A percentile compares a stretch with the other conserved stretches of the same genome.
phyloP scores from a whole-genome alignment of 2,113 vertebrate species.

The Axis porcinus region DNA sequence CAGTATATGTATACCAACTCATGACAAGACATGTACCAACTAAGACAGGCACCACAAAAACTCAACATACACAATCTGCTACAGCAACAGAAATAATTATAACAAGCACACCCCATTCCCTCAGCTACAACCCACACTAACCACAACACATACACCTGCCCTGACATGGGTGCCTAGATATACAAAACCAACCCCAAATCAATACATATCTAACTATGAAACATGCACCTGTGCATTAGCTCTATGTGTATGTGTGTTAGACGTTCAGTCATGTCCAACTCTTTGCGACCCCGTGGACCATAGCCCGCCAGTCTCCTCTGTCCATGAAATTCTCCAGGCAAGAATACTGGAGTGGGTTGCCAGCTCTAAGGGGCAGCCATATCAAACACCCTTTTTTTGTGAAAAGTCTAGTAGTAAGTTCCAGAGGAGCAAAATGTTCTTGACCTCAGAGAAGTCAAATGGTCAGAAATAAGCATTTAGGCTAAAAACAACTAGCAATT shows the following conservation, averaged over 20 bases:
- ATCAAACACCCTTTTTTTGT: not conserved
- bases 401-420: not conserved
- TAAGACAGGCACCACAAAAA: not conserved
- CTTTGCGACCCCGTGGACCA: not conserved
- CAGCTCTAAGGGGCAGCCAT: not conserved
- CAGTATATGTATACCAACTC: not conserved
- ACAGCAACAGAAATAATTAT: not conserved
- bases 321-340: not conserved
- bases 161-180: not conserved
- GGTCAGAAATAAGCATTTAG: not conserved
- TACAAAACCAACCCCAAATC: not conserved
- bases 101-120: not conserved
- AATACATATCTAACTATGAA: not conserved
- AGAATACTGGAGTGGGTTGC: not conserved
- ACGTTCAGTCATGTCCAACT: not conserved
- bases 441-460: not conserved
- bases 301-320: not conserved
- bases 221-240: not conserved
- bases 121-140: not conserved
- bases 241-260: not conserved
- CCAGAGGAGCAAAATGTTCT: not conserved
- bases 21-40: not conserved
- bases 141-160: not conserved
- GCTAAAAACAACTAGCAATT: not conserved
- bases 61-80: not conserved